phyloP scores from a whole-genome alignment of 2,113 vertebrate genomes.

The Carassius gibelio region DNA sequence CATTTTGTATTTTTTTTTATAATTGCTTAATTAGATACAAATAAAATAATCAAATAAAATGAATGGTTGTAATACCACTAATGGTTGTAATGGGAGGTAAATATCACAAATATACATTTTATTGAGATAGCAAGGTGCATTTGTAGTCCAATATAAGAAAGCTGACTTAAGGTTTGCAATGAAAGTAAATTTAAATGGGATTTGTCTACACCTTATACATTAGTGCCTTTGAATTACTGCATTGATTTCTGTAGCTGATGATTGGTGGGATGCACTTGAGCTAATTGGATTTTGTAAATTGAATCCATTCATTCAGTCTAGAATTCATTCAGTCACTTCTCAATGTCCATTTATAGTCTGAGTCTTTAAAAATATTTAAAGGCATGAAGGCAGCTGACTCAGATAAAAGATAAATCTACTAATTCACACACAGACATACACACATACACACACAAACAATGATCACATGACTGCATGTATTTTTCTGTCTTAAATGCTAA shows the following conservation, averaged over 20 bases:
- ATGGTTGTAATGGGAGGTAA: not conserved
- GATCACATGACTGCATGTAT: not conserved
- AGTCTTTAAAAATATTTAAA: not conserved
- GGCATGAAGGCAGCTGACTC: constrained; percentile 11
- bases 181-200: not conserved
- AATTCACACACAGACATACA: not conserved
- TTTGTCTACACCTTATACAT: constrained; percentile 41
- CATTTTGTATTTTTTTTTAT: not conserved
- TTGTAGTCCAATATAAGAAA: not conserved
- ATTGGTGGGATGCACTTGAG: constrained; percentile 47
- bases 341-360: constrained; percentile 19
- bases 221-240: constrained; percentile 31
- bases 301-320: constrained; percentile 17
- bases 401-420: not conserved
- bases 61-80: too few relatives aligned
- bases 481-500: not conserved
- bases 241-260: constrained; percentile 52
- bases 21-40: not conserved
- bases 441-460: not conserved
- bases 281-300: constrained; percentile 53
- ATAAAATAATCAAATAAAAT: not conserved
- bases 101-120: not conserved
- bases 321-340: constrained; percentile 37
- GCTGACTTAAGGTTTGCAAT: constrained; percentile 7
- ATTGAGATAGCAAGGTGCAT: not conserved